Evolutionary conservation across 2,113 vertebrate genomes (phyloP), one percentile per base, ranked within the genome.

Genomic region (Merops nubicus): DNA sequence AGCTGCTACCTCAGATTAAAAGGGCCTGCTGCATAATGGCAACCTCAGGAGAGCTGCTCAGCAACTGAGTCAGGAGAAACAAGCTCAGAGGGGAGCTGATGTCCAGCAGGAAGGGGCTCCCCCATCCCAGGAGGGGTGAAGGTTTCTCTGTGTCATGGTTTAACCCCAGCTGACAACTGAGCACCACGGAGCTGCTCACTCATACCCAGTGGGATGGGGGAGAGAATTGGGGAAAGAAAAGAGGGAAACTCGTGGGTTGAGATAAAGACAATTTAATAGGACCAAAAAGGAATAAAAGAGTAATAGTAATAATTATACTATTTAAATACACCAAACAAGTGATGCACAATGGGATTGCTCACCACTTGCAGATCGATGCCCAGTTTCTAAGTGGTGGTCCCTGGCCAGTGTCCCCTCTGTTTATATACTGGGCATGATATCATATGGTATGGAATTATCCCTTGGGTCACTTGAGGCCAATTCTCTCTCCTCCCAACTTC

Each of bases 41-140:
- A 38, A 5, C 21, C 56, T 34, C 33, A 21, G 54, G 25, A 54
- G 45, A 54, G 45, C 13, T 62, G 67, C 36, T 54, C 26, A 38
- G 51, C 60, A 36, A 12, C 33, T 5, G 54, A 7, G 0, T 7
- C 1, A 1, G 28, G 45, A 22, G 38, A 43, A 65, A 50, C 9
- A 3, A 42, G 10, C 45, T 62, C 31, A 10, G 34, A 12, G 2
- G 18, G 51, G 34, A 79, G 57, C 57, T 11, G 2, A 15, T 40
- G 54, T 29, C n/a, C 31, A 4, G 8, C 23, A 31, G 47, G 56
- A 77, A 73, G 14, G 33, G 31, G 22, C 6, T 92, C 15, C 43
- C 15, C 38, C 12, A 31, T 60, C 15, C 53, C 8, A 2, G 11
- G 23, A n/a, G n/a, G n/a, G n/a, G n/a, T n/a, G n/a, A n/a, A n/a